phyloP scores from a whole-genome alignment of 2,888 invertebrate genomes.

The Taphrorychus bicolor region DNA sequence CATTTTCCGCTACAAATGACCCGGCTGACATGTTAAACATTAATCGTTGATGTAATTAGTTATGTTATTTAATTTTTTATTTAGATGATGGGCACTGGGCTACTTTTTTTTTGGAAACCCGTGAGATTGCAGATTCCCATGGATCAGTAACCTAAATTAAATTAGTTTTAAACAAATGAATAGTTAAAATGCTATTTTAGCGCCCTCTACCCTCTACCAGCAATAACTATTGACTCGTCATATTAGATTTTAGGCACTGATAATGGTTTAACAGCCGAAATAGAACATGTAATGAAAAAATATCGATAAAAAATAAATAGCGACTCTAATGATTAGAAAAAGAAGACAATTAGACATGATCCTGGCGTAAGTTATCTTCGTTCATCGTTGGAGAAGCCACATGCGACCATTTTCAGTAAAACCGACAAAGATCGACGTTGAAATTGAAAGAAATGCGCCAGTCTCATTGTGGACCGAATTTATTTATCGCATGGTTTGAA shows the following conservation, averaged over 20 bases:
- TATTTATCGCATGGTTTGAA: slow-evolving; percentile 49
- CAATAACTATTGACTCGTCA: too few relatives aligned
- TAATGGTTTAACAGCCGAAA: too few relatives aligned
- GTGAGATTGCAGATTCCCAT: slow-evolving; percentile 22
- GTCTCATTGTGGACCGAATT: slow-evolving; percentile 48
- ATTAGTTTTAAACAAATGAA: too few relatives aligned
- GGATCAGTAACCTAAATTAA: slow-evolving; percentile 17
- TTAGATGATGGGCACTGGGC: slow-evolving; percentile 1
- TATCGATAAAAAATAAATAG: neutral
- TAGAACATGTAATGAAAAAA: too few relatives aligned
- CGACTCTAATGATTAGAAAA: slow-evolving; percentile 12
- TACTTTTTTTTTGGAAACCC: slow-evolving; percentile 19
- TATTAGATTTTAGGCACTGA: too few relatives aligned
- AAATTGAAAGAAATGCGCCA: slow-evolving; percentile 41
- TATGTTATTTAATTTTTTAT: slow-evolving; percentile 30
- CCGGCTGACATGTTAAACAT: slow-evolving; percentile 35
- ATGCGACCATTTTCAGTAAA: slow-evolving; percentile 30
- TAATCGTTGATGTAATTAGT: slow-evolving; percentile 35
- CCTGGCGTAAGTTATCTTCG: slow-evolving; percentile 9
- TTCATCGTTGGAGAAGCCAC: slow-evolving; percentile 13
- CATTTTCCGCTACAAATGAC: slow-evolving; percentile 36
- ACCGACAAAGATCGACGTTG: slow-evolving; percentile 35
- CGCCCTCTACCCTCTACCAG: too few relatives aligned
- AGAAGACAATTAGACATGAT: slow-evolving; percentile 25
- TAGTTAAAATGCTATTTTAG: too few relatives aligned